Evolutionary conservation across 1,140 invertebrate species (phyloP).

Genomic region (Meloidogyne hapla): DNA sequence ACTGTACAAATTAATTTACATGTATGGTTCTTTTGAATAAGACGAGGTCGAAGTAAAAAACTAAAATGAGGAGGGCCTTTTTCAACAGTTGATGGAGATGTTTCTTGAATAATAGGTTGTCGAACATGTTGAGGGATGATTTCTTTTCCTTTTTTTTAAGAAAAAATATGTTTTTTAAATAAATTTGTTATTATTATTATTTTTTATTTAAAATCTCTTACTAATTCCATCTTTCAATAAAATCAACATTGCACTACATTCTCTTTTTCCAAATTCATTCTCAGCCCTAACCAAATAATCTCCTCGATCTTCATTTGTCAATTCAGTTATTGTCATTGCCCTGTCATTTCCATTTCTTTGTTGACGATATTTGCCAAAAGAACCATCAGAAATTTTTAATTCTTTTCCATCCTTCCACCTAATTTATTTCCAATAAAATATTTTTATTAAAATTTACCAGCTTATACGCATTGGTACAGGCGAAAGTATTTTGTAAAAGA

Average conservation of each 20-base stretch:
- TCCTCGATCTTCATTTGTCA: conserved; percentile 88
- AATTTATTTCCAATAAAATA: background rate
- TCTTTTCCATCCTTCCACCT: conserved; percentile 79
- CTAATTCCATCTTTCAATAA: conserved; percentile 67
- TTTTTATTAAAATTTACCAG: conserved; percentile 70
- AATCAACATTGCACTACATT: conserved; percentile 93
- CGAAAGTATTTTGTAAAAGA: conserved; percentile 93
- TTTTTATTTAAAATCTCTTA: conserved; percentile 1
- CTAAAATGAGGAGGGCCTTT: conserved; percentile 81
- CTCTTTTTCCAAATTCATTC: conserved; percentile 92
- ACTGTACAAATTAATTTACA: conserved; percentile 95
- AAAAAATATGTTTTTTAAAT: background rate
- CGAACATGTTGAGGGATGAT: background rate
- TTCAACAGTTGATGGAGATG: conserved; percentile 20
- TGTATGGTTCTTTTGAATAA: conserved; percentile 78
- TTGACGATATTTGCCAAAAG: conserved; percentile 97
- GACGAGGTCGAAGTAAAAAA: conserved; percentile 91
- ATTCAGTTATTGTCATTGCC: conserved; percentile 92
- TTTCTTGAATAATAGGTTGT: conserved; percentile 10
- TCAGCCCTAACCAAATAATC: conserved; percentile 95
- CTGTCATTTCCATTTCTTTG: conserved; percentile 91
- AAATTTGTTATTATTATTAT: too few species aligned
- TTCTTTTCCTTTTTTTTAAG: background rate
- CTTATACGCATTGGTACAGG: conserved; percentile 87
- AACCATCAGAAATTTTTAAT: conserved; percentile 81